Conservation (phyloP, 2,797 vertebrate genomes). For the Myripristis jacobus region DNA sequence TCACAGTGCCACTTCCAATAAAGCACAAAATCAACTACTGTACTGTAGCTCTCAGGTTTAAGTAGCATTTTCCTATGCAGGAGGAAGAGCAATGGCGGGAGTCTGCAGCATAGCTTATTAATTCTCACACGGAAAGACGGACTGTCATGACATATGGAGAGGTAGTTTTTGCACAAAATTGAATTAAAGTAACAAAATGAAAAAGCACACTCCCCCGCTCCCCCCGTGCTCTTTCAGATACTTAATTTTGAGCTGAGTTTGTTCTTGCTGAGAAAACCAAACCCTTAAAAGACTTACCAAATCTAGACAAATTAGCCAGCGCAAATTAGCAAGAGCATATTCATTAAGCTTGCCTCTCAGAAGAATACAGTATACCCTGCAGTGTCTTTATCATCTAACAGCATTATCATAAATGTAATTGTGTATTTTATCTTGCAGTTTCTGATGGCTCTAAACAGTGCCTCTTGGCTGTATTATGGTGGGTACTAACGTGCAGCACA, state of each 20-base stretch:
- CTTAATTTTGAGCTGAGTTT: constrained; percentile 63
- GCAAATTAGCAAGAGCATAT: constrained; percentile 75
- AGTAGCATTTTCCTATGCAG: constrained; percentile 53
- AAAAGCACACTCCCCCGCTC: constrained; percentile 31
- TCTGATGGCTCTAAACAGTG: constrained; percentile 65
- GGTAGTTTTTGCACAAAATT: constrained; percentile 44
- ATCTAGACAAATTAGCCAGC: constrained; percentile 77
- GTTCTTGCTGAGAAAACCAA: constrained; percentile 75
- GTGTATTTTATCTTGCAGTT: constrained; percentile 72
- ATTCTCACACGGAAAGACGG: constrained; percentile 52
- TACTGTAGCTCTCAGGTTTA: constrained; percentile 53
- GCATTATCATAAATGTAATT: constrained; percentile 77
- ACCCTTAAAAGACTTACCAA: constrained; percentile 74
- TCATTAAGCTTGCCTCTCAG: constrained; percentile 71
- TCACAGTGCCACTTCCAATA: constrained; percentile 73
- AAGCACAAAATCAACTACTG: constrained; percentile 61
- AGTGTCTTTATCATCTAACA: constrained; percentile 78
- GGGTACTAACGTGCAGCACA: constrained; percentile 9
- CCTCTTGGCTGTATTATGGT: constrained; percentile 48
- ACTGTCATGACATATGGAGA: constrained; percentile 48
- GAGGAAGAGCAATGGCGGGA: constrained; percentile 68
- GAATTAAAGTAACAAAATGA: constrained; percentile 57
- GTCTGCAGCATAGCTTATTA: constrained; percentile 66
- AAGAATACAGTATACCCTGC: constrained; percentile 63
- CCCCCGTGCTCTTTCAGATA: constrained; percentile 48